A percentile compares a stretch with the other conserved stretches of the same genome.
phyloP scores from a whole-genome alignment of 2,113 vertebrate species.

The Chelonoidis abingdonii region DNA sequence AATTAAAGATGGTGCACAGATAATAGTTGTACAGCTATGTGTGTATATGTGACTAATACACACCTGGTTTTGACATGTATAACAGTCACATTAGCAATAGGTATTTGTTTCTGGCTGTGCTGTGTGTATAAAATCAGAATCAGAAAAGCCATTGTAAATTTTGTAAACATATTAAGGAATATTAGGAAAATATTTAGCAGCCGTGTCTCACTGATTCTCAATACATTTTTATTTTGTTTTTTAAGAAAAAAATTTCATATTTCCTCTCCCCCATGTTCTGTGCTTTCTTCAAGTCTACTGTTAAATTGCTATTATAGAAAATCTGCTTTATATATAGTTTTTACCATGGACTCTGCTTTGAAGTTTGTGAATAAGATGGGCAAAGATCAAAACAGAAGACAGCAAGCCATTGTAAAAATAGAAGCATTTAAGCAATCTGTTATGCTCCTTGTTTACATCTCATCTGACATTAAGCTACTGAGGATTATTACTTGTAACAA shows the following conservation, averaged over 20 bases:
- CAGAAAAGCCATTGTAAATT: neutral
- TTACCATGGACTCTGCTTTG: neutral
- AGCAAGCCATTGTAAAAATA: conserved; percentile 39
- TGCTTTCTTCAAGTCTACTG: neutral
- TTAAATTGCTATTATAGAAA: neutral
- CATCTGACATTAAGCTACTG: conserved; percentile 33
- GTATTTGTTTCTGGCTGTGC: neutral
- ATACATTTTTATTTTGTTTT: neutral
- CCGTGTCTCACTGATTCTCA: neutral
- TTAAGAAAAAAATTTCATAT: neutral
- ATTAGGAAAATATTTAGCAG: neutral
- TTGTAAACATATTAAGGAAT: neutral
- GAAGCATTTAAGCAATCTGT: conserved; percentile 59
- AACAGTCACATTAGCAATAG: neutral
- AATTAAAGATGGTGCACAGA: conserved; percentile 17
- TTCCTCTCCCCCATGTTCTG: neutral
- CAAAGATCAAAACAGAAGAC: neutral
- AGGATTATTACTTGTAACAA: conserved; percentile 61
- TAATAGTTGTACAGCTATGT: neutral
- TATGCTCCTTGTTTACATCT: conserved; percentile 61
- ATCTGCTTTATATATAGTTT: neutral
- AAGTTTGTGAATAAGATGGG: neutral
- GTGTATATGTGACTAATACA: neutral
- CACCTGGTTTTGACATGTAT: neutral
- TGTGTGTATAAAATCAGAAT: neutral